Base-by-base conservation (phyloP, 37 sponge, comb jelly and placozoan genomes). In the Lycopodina hypogea region DNA sequence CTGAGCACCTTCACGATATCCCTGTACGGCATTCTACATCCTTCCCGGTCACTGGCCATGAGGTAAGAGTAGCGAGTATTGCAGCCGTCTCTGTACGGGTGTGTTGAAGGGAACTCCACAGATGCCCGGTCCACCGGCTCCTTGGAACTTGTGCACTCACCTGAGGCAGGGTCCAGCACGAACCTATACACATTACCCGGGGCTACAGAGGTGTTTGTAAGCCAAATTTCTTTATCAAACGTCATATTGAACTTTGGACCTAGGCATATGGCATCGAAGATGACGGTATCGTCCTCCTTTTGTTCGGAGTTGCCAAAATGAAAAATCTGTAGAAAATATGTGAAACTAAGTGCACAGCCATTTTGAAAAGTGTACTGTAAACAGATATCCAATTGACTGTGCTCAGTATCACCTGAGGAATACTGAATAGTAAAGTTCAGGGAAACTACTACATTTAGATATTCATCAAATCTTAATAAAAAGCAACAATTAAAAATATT, bases 31-130 rank as follows among this genome's bases (percentile, higher is more conserved):
- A 95, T 72, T 24, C 89, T 89, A 42, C 79, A 69, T 11, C 82
- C 84, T 28, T 88, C 70, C 14, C 93, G 72, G 60, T 95, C 96
- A 83, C 92, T 92, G 30, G 92, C 92, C 96, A 95, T 95, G 57
- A 95, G 76, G 74, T 95, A 95, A 0, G 86, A 88, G 86, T 86
- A 95, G 7, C 90, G 65, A 37, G 79, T 78, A 19, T 58, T 34
- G 33, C 71, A 75, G 1, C 92, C 90, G 82, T 95, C 92, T 42
- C 93, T 59, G 68, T 88, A 93, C 0, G 93, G 93, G 39, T 93
- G 89, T 2, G 68, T 63, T 4, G 90, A 82, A 42, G 93, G 93
- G 62, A 93, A 93, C 72, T 93, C 93, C 32, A 89, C 93, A 67
- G 83, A 89, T 42, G 93, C 86, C 11, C 71, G 78, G 76, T 93